These are phyloP conservation scores for Trachythela sp. DNA, from an alignment of 64 coral and sea anemone genomes.

Conservation along the genomic window DNA sequence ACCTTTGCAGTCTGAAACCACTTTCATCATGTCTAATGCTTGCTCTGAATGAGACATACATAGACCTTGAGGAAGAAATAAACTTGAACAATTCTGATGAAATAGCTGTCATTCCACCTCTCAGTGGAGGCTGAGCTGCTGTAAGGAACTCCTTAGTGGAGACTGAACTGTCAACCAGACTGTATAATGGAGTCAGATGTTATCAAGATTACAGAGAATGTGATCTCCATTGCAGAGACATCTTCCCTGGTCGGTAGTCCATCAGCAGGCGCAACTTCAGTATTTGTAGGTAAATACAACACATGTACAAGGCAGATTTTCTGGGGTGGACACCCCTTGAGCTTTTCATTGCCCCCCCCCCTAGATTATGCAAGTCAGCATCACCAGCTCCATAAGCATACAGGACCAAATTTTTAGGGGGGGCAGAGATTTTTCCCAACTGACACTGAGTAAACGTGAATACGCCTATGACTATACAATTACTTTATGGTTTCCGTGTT, in stretches of 20 bases:
- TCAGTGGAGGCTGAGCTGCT: slow-evolving; percentile 63
- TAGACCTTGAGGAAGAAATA: slow-evolving; percentile 31
- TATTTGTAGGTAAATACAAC: slow-evolving; percentile 55
- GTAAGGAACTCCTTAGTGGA: slow-evolving; percentile 62
- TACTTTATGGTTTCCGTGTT: no score
- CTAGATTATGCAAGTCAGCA: no score
- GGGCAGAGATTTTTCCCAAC: no score
- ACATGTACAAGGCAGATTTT: background rate
- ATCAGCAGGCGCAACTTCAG: slow-evolving; percentile 58
- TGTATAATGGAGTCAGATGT: slow-evolving; percentile 63
- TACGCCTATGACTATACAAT: no score
- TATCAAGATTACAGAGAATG: slow-evolving; percentile 60
- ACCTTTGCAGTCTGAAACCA: slow-evolving; percentile 46
- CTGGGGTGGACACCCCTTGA: background rate
- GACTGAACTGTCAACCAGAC: slow-evolving; percentile 39
- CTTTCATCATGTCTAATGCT: slow-evolving; percentile 54
- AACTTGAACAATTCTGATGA: slow-evolving; percentile 44
- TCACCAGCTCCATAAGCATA: no score
- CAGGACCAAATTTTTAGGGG: no score
- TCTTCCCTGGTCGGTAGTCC: slow-evolving; percentile 38
- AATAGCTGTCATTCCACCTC: slow-evolving; percentile 65
- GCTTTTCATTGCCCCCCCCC: background rate
- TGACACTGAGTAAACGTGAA: no score
- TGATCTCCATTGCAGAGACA: slow-evolving; percentile 54
- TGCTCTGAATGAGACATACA: slow-evolving; percentile 61